Base-by-base conservation (phyloP, 2,888 invertebrate species). In the Nematopogon swammerdamellus region DNA sequence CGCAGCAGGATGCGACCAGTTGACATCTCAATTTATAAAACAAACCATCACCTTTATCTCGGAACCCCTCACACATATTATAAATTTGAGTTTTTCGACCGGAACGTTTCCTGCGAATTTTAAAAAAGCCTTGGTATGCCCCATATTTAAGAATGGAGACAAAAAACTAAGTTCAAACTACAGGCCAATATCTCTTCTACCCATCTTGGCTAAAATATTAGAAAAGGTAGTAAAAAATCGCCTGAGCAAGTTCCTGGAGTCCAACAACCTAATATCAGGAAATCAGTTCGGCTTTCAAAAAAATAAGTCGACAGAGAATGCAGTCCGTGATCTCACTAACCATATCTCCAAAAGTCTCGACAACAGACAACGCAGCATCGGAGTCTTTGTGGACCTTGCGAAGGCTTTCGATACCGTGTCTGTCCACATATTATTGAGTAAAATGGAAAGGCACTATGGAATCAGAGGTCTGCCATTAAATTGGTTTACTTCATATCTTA, bases 71-170 rank as follows among this genome's bases (percentile, higher is more conserved):
- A 47, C 36, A 36, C 19, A 36, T 36, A 47, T 36, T 36, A 36
- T 30, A n/a, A 36, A 47, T 19, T 18, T 47, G 14, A 47, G 47
- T 36, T 18, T 47, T 10, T 47, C 47, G 18, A 18, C 47, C 5
- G 36, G 47, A 17, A 18, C 25, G 18, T 47, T 47, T 18, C 47
- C 47, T 36, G 17, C 30, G 25, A 18, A 20, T 36, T 36, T 47
- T 36, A 47, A 47, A 47, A 36, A 47, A 36, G 30, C 46, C 10
- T 18, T 36, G 3, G 18, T 47, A 18, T 18, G 30, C 17, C 36
- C 47, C 18, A 47, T 47, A 36, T 47, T 47, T 18, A 47, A 47
- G 36, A 19, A 36, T 10, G 47, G 47, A 2, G 36, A 47, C 25
- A 19, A 18, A 18, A 18, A 36, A 36, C n/a, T 36, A 25, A 36